Conservation (phyloP, 2,113 vertebrate genomes). For the Stegastes partitus region DNA sequence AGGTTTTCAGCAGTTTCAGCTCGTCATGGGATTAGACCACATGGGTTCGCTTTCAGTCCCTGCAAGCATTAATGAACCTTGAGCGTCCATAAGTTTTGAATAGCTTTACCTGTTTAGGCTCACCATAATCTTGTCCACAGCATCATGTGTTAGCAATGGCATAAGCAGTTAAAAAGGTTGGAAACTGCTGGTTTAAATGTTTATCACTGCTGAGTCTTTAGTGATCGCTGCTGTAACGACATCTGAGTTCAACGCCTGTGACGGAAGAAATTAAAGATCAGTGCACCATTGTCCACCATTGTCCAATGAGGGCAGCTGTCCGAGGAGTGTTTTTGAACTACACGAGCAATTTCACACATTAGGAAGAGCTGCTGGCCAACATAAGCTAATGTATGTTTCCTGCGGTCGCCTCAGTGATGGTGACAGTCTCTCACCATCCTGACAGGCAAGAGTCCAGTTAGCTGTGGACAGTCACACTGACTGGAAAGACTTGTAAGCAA, state of each 20-base stretch:
- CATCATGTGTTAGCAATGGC: no score
- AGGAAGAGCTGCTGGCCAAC: conserved; percentile 71
- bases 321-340: conserved; percentile 65
- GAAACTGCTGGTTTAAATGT: not conserved
- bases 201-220: not conserved
- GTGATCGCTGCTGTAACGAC: no score
- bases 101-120: no score
- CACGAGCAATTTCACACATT: conserved; percentile 82
- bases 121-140: no score
- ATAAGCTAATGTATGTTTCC: conserved; percentile 77
- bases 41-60: no score
- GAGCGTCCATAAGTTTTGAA: no score
- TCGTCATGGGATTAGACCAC: no score
- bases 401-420: conserved; percentile 63
- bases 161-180: not conserved
- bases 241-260: no score
- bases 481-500: conserved; percentile 79
- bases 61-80: no score
- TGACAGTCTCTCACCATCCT: conserved; percentile 79
- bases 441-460: conserved; percentile 69
- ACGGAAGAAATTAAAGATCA: no score
- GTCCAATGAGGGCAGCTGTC: conserved; percentile 35
- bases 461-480: conserved; percentile 74
- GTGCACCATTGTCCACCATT: not conserved
- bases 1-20: no score